Evolutionary conservation across 2,797 vertebrate genomes (phyloP).

Genomic region (Hephaestus fuliginosus): DNA sequence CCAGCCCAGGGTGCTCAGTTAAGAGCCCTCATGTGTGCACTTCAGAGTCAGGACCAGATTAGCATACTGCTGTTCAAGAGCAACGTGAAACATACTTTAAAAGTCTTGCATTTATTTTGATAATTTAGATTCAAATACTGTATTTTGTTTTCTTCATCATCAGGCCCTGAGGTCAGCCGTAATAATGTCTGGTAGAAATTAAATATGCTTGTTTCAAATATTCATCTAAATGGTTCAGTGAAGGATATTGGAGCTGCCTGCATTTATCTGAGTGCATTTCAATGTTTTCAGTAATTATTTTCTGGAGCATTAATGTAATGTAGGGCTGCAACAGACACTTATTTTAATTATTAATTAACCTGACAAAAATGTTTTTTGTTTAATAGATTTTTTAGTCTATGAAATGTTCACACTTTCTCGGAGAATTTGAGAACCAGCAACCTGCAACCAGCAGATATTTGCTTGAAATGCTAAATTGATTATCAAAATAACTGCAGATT

Average conservation of each 20-base stretch:
- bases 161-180: neutral
- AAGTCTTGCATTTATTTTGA: neutral
- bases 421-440: neutral
- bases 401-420: neutral
- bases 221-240: neutral
- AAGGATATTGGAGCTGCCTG: neutral
- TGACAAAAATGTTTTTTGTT: neutral
- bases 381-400: neutral
- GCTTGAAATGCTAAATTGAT: neutral
- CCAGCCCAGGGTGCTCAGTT: constrained; percentile 3
- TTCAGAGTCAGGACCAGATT: neutral
- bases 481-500: neutral
- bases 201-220: no score
- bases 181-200: neutral
- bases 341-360: neutral
- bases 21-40: constrained; percentile 11
- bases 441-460: neutral
- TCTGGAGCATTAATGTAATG: neutral
- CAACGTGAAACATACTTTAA: neutral
- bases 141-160: neutral
- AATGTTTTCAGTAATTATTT: neutral
- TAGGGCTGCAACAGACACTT: neutral
- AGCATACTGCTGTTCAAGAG: neutral
- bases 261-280: neutral
- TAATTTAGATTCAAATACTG: neutral